phyloP scores from a whole-genome alignment of 2,113 vertebrate species.

The Oxyruncus cristatus region DNA sequence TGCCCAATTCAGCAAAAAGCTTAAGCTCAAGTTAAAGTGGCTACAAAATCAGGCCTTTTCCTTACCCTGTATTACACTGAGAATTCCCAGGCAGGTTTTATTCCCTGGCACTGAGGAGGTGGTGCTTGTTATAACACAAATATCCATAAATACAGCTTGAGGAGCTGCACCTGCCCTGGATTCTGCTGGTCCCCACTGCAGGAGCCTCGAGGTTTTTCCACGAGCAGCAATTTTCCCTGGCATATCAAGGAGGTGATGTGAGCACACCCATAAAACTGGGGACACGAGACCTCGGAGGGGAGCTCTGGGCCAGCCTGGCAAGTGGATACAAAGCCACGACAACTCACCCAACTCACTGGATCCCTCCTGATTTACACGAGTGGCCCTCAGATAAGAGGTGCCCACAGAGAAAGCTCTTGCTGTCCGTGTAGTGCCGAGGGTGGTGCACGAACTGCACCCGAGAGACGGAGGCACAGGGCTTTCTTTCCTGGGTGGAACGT shows the following conservation, averaged over 20 bases:
- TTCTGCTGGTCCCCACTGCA: background rate
- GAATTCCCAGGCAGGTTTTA: background rate
- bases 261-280: background rate
- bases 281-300: background rate
- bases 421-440: too few species aligned
- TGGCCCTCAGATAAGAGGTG: background rate
- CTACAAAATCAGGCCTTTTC: background rate
- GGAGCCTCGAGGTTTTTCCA: background rate
- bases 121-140: background rate
- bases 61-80: background rate
- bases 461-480: too few species aligned
- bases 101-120: fast-evolving
- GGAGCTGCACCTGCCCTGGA: background rate
- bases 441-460: too few species aligned
- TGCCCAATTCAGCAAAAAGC: background rate
- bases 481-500: too few species aligned
- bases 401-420: too few species aligned
- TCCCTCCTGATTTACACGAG: background rate
- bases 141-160: background rate
- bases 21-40: background rate
- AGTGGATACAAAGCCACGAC: background rate
- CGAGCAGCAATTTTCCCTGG: background rate
- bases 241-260: background rate
- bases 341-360: background rate
- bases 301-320: background rate